A percentile compares a stretch with the other conserved stretches of the same genome.
Conservation (phyloP, 2,113 vertebrate species). For the Hiodon alosoides region DNA sequence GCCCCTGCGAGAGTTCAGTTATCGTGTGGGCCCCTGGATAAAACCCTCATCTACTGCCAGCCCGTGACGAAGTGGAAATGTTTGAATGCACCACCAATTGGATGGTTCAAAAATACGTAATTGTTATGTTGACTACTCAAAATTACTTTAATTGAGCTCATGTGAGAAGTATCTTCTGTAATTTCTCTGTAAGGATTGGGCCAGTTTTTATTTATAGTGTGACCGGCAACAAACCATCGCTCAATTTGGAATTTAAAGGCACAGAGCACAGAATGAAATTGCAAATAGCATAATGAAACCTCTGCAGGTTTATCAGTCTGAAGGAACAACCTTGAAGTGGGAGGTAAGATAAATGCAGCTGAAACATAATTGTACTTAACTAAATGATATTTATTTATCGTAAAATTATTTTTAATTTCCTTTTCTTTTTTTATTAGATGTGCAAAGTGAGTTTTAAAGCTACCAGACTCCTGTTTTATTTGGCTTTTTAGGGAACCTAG, state of each 20-base stretch:
- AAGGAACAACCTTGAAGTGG: background rate
- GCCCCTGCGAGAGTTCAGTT: background rate
- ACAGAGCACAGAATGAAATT: background rate
- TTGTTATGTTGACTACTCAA: constrained; percentile 21
- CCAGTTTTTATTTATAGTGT: constrained; percentile 9
- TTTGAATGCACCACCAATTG: constrained; percentile 21
- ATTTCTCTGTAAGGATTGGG: background rate
- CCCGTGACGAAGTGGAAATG: background rate
- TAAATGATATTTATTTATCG: too few species aligned
- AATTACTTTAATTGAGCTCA: constrained; percentile 22
- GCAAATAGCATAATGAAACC: background rate
- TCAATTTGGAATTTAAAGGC: background rate
- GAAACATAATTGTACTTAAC: too few species aligned
- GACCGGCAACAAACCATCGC: background rate
- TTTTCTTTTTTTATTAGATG: background rate
- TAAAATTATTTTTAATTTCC: background rate
- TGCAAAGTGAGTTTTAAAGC: too few species aligned
- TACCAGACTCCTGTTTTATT: background rate
- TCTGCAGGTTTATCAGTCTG: background rate
- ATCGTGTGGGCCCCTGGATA: too few species aligned
- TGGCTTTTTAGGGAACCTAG: background rate
- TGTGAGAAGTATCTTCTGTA: constrained; percentile 14
- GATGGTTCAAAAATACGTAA: constrained; percentile 19
- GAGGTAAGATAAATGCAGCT: background rate
- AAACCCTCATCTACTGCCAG: too few species aligned